phyloP scores from a whole-genome alignment of 2,113 vertebrate species.

The Tetraodon nigroviridis region DNA sequence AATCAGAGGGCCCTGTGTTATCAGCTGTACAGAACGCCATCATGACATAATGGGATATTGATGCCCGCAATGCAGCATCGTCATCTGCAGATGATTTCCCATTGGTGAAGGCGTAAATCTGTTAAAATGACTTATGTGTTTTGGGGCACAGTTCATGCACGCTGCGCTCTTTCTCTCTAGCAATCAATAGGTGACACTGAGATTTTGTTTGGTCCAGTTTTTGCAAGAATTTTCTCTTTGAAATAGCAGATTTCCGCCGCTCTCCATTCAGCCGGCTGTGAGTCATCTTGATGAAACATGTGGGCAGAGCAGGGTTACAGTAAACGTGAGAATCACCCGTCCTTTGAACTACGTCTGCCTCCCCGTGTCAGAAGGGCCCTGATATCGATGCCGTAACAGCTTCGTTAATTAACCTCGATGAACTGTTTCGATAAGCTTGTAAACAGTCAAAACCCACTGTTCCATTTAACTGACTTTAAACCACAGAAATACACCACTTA shows the following conservation, averaged over 20 bases:
- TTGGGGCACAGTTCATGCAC: not conserved
- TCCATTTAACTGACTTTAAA: slow-evolving; percentile 33
- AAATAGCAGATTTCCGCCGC: slow-evolving; percentile 4
- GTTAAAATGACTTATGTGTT: slow-evolving; percentile 28
- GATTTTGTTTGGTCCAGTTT: not conserved
- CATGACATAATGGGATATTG: slow-evolving; percentile 50
- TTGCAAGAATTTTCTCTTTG: slow-evolving; percentile 6
- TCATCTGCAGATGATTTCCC: slow-evolving; percentile 22
- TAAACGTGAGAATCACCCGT: slow-evolving; percentile 12
- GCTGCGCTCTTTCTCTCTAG: not conserved
- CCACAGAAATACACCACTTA: not conserved
- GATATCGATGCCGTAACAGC: slow-evolving; percentile 9
- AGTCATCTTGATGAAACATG: slow-evolving; percentile 32
- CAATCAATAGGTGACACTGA: slow-evolving; percentile 1
- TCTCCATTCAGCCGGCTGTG: slow-evolving; percentile 21
- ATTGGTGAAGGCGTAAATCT: slow-evolving; percentile 50
- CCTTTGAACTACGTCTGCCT: not conserved
- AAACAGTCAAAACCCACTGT: slow-evolving; percentile 24
- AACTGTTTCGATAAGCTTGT: not conserved
- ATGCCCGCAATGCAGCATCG: slow-evolving; percentile 32
- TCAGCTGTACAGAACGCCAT: slow-evolving; percentile 28
- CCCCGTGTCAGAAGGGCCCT: slow-evolving; percentile 5
- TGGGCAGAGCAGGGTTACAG: slow-evolving; percentile 27
- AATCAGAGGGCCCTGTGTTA: slow-evolving; percentile 18
- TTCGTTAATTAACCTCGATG: slow-evolving; percentile 16